A percentile compares a stretch with the other conserved stretches of the same genome.
These are phyloP conservation scores for Oncorhynchus kisutch DNA, from an alignment of 2,113 vertebrate species.

Conservation along the genomic window DNA sequence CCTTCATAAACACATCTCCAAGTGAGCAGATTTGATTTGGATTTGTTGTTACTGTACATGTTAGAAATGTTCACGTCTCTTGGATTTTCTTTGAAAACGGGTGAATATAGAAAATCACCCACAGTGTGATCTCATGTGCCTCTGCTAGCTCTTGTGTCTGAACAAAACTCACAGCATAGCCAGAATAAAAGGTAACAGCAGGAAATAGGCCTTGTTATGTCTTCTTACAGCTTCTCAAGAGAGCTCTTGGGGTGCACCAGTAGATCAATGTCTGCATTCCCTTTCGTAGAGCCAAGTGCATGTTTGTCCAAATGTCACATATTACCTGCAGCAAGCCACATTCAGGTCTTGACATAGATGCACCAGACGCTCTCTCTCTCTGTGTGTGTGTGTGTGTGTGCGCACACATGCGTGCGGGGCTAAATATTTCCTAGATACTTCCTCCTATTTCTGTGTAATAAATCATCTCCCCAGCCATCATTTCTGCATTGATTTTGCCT, in stretches of 20 bases:
- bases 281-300: no score
- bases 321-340: conserved; percentile 13
- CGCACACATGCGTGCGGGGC: conserved; percentile 1
- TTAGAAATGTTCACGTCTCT: not conserved
- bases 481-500: conserved; percentile 47
- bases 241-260: no score
- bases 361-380: not conserved
- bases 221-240: no score
- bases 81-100: not conserved
- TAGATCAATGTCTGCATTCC: no score
- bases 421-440: not conserved
- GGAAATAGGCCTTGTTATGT: no score
- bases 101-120: no score
- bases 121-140: no score
- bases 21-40: conserved; percentile 16
- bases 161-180: no score
- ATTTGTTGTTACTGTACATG: not conserved
- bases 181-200: no score
- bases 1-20: not conserved
- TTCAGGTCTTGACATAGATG: not conserved
- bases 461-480: conserved; percentile 28
- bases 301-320: conserved; percentile 24
- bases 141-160: no score
- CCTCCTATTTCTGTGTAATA: not conserved
- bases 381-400: not conserved